phyloP scores from a whole-genome alignment of 2,888 invertebrate species.

The Callosobruchus maculatus region DNA sequence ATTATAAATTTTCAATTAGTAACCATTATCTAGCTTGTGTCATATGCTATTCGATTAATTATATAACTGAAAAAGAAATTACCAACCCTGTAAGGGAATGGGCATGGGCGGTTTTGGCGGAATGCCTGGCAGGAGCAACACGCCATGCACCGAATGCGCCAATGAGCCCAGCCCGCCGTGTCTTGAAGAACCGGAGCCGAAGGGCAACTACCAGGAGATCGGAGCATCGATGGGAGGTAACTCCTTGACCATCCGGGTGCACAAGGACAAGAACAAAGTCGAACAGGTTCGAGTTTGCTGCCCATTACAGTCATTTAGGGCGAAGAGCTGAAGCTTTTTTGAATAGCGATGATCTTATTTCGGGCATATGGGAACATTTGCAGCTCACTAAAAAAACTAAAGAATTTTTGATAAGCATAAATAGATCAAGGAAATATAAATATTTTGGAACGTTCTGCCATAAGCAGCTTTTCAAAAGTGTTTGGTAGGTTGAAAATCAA shows the following conservation, averaged over 20 bases:
- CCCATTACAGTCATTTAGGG: not conserved
- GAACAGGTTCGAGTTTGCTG: slow-evolving; percentile 31
- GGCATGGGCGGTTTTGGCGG: slow-evolving; percentile 17
- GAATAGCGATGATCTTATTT: too few species aligned
- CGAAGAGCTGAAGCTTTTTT: not conserved
- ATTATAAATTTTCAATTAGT: too few species aligned
- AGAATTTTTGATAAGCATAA: too few species aligned
- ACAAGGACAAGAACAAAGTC: slow-evolving; percentile 54
- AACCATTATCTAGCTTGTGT: too few species aligned
- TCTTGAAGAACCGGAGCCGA: slow-evolving; percentile 9
- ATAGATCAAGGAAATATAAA: too few species aligned
- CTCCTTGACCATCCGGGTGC: slow-evolving; percentile 62
- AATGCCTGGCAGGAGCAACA: slow-evolving; percentile 8
- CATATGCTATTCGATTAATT: too few species aligned
- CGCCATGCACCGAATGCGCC: slow-evolving; percentile 11
- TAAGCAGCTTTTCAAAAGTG: too few species aligned
- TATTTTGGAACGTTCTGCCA: too few species aligned
- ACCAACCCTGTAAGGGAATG: slow-evolving; percentile 20
- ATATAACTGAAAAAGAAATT: not conserved
- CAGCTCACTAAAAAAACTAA: too few species aligned
- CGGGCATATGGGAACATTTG: too few species aligned
- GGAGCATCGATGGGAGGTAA: slow-evolving; percentile 64
- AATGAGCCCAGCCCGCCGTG: slow-evolving; percentile 3
- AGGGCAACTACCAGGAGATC: slow-evolving; percentile 60
- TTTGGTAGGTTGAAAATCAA: too few species aligned